Evolutionary conservation across 2,113 vertebrate genomes (phyloP).

Genomic region (Percina caprodes): DNA sequence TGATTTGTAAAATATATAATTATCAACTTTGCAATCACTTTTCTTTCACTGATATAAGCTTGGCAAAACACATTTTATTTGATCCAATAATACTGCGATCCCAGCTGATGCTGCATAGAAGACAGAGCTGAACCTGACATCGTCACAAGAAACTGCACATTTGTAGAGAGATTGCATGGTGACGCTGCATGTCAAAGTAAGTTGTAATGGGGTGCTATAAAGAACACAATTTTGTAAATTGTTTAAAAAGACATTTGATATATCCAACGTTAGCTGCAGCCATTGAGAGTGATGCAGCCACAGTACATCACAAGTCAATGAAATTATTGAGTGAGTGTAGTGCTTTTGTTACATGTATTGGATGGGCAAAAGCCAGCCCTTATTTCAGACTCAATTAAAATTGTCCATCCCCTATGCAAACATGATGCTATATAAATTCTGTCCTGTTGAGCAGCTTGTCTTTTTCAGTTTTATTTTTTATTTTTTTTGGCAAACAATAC

Average conservation of each 20-base stretch:
- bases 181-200: slow-evolving; percentile 6
- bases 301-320: slow-evolving; percentile 29
- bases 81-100: background rate
- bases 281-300: slow-evolving; percentile 15
- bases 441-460: background rate
- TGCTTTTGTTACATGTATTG: slow-evolving; percentile 22
- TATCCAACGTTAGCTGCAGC: slow-evolving; percentile 14
- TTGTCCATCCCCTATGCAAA: background rate
- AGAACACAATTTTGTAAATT: background rate
- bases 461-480: background rate
- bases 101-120: background rate
- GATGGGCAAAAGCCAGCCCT: background rate
- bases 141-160: slow-evolving; percentile 37
- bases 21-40: background rate
- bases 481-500: background rate
- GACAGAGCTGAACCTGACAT: background rate
- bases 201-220: background rate
- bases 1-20: background rate
- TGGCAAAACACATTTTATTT: background rate
- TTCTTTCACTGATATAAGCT: background rate
- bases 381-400: slow-evolving; percentile 7
- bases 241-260: slow-evolving; percentile 6
- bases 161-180: slow-evolving; percentile 5
- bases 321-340: slow-evolving; percentile 30
- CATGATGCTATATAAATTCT: slow-evolving; percentile 34